These are phyloP conservation scores for Sphecodes monilicornis DNA, from an alignment of 2,888 invertebrate genomes.

Conservation along the genomic window DNA sequence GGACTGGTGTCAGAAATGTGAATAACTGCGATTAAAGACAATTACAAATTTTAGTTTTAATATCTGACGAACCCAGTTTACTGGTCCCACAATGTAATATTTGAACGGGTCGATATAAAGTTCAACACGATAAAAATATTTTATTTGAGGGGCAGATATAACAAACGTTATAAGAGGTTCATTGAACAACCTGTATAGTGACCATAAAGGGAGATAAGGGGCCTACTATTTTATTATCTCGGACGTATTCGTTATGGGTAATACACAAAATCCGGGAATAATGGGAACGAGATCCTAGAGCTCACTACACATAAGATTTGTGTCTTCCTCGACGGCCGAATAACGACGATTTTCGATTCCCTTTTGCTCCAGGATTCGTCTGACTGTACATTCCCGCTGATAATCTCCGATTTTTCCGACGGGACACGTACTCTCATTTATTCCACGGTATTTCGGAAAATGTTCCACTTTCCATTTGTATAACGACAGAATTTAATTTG, in stretches of 20 bases:
- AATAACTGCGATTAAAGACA: not conserved
- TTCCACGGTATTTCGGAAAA: conserved; percentile 26
- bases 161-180: conserved; percentile 27
- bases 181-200: conserved; percentile 30
- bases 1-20: not conserved
- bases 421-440: conserved; percentile 33
- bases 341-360: conserved; percentile 62
- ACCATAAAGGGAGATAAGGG: conserved; percentile 51
- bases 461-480: not conserved
- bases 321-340: conserved; percentile 61
- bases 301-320: conserved; percentile 63
- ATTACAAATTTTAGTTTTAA: not conserved
- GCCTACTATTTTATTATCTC: conserved; percentile 56
- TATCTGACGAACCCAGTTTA: not conserved
- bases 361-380: conserved; percentile 29
- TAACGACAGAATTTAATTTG: not conserved
- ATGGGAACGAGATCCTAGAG: conserved; percentile 65
- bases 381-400: conserved; percentile 30
- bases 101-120: not conserved
- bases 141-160: conserved; percentile 22
- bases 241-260: conserved; percentile 68
- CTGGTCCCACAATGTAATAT: not conserved
- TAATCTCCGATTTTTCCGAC: conserved; percentile 54
- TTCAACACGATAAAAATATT: conserved; percentile 42
- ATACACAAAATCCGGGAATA: conserved; percentile 67